phyloP scores from a whole-genome alignment of 2,797 vertebrate species.

The Myripristis murdjan region DNA sequence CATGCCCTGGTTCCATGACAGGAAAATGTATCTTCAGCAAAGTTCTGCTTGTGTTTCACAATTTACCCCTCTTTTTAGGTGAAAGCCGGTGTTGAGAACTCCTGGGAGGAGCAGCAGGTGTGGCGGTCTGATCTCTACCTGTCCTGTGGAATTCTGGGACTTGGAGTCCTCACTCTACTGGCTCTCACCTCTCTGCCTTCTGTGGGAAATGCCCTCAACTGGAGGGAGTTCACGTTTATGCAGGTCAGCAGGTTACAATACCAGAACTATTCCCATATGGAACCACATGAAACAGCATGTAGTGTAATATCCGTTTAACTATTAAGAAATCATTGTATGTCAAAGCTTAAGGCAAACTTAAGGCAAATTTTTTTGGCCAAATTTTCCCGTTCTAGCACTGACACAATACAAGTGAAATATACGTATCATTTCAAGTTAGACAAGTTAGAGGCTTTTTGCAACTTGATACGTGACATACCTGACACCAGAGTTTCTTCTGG shows the following conservation, averaged over 20 bases:
- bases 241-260: constrained; percentile 83
- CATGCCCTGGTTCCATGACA: no score
- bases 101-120: constrained; percentile 88
- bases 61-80: constrained; percentile 74
- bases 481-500: no score
- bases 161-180: constrained; percentile 89
- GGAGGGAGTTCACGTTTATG: constrained; percentile 94
- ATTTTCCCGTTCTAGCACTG: no score
- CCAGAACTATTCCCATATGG: neutral
- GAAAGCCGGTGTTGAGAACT: constrained; percentile 80
- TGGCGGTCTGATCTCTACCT: constrained; percentile 94
- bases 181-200: constrained; percentile 92
- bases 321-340: no score
- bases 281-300: neutral
- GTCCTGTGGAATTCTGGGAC: constrained; percentile 91
- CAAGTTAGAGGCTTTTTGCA: no score
- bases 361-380: no score
- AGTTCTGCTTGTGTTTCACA: constrained; percentile 11
- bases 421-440: no score
- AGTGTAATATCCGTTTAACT: no score
- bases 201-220: constrained; percentile 90
- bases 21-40: neutral
- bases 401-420: no score
- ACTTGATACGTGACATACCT: no score
- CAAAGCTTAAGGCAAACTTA: no score